Conservation (phyloP, 2,888 invertebrate species). For the Drosophila quinaria region DNA sequence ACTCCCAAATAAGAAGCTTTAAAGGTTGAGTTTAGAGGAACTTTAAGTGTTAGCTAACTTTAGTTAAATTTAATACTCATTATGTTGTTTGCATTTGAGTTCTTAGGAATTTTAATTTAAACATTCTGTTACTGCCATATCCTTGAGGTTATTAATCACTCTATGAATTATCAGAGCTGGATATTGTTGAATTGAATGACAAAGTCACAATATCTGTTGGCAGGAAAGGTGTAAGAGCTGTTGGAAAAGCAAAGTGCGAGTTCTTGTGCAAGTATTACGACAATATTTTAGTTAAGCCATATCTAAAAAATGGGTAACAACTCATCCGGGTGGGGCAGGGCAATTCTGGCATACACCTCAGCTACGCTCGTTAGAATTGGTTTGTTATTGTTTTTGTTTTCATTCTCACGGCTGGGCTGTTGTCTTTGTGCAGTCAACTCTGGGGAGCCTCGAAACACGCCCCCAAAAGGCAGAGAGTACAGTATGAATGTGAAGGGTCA, state of each 20-base stretch:
- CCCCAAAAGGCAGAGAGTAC: background rate
- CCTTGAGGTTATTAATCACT: background rate
- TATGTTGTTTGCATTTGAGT: background rate
- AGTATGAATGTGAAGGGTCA: slow-evolving; percentile 9
- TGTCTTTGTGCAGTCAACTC: slow-evolving; percentile 65
- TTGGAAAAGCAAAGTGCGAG: slow-evolving; percentile 16
- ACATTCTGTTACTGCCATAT: background rate
- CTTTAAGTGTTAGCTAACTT: too few species aligned
- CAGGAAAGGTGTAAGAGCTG: slow-evolving; percentile 10
- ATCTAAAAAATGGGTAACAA: slow-evolving; percentile 20
- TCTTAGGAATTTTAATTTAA: background rate
- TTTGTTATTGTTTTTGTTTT: slow-evolving; percentile 39
- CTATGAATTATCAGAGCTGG: background rate
- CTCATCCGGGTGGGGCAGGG: slow-evolving; percentile 1
- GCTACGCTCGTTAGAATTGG: slow-evolving; percentile 55
- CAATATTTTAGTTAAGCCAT: slow-evolving; percentile 29
- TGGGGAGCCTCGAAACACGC: background rate
- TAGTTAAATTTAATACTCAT: too few species aligned
- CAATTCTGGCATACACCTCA: slow-evolving; percentile 30
- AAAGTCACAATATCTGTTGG: background rate
- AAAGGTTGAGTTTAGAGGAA: too few species aligned
- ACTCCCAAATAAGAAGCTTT: background rate
- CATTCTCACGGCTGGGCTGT: slow-evolving; percentile 53
- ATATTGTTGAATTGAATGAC: background rate
- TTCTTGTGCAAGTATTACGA: slow-evolving; percentile 25